Evolutionary conservation across 2,797 vertebrate species (phyloP), one percentile per base, ranked within the genome.

Genomic region (Cyprinodon diabolis): DNA sequence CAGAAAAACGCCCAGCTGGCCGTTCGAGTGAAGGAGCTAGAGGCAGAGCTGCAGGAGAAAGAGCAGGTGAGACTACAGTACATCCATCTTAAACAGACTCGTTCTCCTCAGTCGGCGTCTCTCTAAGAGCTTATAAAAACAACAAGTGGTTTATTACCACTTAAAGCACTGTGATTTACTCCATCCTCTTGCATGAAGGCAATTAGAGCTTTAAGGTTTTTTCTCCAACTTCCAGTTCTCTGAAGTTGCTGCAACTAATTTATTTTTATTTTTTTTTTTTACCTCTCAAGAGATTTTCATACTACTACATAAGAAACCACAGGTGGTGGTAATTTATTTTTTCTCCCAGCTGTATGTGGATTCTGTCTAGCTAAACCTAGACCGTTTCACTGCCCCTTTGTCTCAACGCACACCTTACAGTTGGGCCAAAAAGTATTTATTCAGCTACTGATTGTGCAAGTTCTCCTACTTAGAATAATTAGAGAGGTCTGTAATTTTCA

Each of bases 1-100:
- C 96, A 98, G 93, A 95, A 89, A 82, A 99, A 97, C 2, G 78
- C 87, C 0, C 96, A 97, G 66, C 87, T 99, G 80, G 94, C 88
- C 19, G 86, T 90, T n/a, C 94, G 95, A 68, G 95, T 98, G 43
- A 94, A 97, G 90, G 95, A 96, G 58, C 94, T 99, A 91, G 96
- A 99, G 92, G 81, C 93, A 0, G 96, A 98, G 67, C 93, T 99
- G 68, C 96, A 92, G 25, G 97, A 99, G 23, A 99, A 98, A 86
- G 96, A 99, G 83, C 95, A 95, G 93, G 98, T 99, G 93, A 94
- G 81, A 51, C 19, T 37, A n/a, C 23, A 40, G 56, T 40, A 23
- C 49, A 12, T 58, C 66, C 5, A 30, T 79, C n/a, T 45, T 35
- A 17, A 62, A 35, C 15, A 6, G 35, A 11, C 23, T 35, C 55